A percentile compares a stretch with the other conserved stretches of the same genome.
Evolutionary conservation across 2,888 invertebrate species (phyloP).

Genomic region (Melinaea menophilus): DNA sequence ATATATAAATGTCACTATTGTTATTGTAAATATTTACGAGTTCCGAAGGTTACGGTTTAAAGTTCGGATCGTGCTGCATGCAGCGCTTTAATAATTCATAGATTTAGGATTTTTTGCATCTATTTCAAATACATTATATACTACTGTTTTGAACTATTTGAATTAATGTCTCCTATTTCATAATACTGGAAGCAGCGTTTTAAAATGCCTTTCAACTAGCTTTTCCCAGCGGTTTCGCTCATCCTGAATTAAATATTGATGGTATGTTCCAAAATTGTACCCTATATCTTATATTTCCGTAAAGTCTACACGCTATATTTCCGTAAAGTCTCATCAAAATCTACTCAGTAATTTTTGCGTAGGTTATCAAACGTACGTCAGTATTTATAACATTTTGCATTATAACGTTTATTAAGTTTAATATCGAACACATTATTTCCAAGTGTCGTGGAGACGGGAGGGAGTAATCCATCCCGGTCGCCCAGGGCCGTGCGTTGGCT

Average conservation of each 20-base stretch:
- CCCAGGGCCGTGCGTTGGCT: constrained; percentile 18
- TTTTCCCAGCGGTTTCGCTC: too few relatives aligned
- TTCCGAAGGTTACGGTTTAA: constrained; percentile 38
- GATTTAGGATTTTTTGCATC: constrained; percentile 13
- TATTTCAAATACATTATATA: too few relatives aligned
- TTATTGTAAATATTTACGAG: constrained; percentile 21
- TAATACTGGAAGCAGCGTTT: too few relatives aligned
- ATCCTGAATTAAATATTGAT: too few relatives aligned
- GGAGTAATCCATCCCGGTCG: constrained; percentile 41
- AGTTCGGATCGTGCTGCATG: constrained; percentile 36
- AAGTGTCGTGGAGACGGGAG: constrained; percentile 45
- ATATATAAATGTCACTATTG: constrained; percentile 28
- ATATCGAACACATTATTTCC: constrained; percentile 36
- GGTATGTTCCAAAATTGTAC: too few relatives aligned
- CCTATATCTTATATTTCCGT: too few relatives aligned
- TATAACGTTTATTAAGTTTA: neutral
- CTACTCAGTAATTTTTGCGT: too few relatives aligned
- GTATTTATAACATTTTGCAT: neutral
- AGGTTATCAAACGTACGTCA: neutral
- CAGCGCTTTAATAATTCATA: constrained; percentile 27
- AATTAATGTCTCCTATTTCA: too few relatives aligned
- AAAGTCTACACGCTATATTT: too few relatives aligned
- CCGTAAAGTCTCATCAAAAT: too few relatives aligned
- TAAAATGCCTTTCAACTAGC: too few relatives aligned
- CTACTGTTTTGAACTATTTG: too few relatives aligned